These are phyloP conservation scores for Syrphus vitripennis DNA, from an alignment of 2,888 invertebrate species.

Conservation along the genomic window DNA sequence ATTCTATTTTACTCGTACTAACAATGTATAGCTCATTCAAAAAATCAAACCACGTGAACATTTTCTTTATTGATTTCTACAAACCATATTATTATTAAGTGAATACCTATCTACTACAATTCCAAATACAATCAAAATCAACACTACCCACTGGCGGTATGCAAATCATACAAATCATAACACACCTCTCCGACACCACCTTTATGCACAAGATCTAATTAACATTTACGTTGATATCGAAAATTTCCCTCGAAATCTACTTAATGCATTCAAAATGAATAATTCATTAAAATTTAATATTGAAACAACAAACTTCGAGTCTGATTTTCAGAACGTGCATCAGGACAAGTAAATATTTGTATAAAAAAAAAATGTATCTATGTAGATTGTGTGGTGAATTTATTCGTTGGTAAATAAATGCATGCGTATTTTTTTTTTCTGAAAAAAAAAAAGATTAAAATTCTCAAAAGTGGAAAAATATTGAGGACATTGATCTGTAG, in stretches of 20 bases:
- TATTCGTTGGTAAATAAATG: background rate
- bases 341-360: slow-evolving; percentile 9
- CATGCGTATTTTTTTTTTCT: background rate
- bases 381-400: background rate
- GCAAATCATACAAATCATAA: background rate
- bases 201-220: slow-evolving; percentile 12
- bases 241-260: slow-evolving; percentile 12
- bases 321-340: background rate
- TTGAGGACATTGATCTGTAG: background rate
- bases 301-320: slow-evolving; percentile 6
- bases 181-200: background rate
- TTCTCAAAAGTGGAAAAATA: background rate
- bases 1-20: too few relatives aligned
- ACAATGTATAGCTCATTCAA: too few relatives aligned
- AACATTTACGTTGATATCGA: slow-evolving; percentile 13
- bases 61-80: background rate
- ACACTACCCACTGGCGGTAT: background rate
- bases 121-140: background rate
- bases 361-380: background rate
- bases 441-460: background rate
- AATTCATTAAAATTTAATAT: slow-evolving; percentile 28
- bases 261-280: slow-evolving; percentile 32
- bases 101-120: background rate
- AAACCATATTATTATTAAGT: background rate
- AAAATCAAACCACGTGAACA: background rate